A percentile compares a stretch with the other conserved stretches of the same genome.
Evolutionary conservation across 92 coral and sea anemone species (phyloP).

Genomic region (Meandrina meandrites): DNA sequence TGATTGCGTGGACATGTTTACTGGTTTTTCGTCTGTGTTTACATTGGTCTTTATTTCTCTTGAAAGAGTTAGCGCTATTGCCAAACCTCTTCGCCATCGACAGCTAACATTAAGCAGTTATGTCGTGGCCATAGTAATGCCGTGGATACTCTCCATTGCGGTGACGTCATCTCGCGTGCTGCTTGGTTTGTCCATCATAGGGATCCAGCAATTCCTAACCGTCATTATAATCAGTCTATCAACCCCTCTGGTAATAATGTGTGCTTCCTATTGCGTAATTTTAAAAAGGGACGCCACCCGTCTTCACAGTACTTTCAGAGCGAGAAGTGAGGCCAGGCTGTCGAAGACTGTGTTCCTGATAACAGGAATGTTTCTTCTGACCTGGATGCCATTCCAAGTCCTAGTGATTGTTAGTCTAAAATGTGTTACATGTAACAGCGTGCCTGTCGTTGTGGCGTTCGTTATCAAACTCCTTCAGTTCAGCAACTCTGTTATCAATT

Average conservation of each 20-base stretch:
- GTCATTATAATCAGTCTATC: slow-evolving; percentile 22
- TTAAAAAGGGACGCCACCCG: slow-evolving; percentile 5
- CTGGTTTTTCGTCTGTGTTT: slow-evolving; percentile 69
- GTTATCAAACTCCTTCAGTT: slow-evolving; percentile 30
- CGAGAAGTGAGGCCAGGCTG: slow-evolving; percentile 8
- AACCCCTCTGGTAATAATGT: slow-evolving; percentile 13
- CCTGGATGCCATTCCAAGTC: slow-evolving; percentile 42
- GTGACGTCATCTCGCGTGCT: slow-evolving; percentile 31
- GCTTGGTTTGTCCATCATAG: slow-evolving; percentile 1
- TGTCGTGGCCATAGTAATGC: slow-evolving; percentile 33
- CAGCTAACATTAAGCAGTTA: slow-evolving; percentile 30
- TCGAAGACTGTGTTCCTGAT: slow-evolving; percentile 13
- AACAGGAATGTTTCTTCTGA: slow-evolving; percentile 3
- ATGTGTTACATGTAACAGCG: background rate
- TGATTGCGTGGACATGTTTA: slow-evolving; percentile 54
- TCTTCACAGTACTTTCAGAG: background rate
- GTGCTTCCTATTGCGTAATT: slow-evolving; percentile 19
- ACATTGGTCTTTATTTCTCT: slow-evolving; percentile 58
- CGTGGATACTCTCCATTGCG: slow-evolving; percentile 47
- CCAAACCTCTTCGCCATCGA: slow-evolving; percentile 61
- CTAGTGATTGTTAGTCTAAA: background rate
- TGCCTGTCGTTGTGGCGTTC: background rate
- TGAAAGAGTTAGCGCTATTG: slow-evolving; percentile 63
- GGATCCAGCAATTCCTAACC: slow-evolving; percentile 6
- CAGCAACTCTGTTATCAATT: slow-evolving; percentile 25